Conservation (phyloP, 1,140 invertebrate species). For the Heliothis virescens region DNA sequence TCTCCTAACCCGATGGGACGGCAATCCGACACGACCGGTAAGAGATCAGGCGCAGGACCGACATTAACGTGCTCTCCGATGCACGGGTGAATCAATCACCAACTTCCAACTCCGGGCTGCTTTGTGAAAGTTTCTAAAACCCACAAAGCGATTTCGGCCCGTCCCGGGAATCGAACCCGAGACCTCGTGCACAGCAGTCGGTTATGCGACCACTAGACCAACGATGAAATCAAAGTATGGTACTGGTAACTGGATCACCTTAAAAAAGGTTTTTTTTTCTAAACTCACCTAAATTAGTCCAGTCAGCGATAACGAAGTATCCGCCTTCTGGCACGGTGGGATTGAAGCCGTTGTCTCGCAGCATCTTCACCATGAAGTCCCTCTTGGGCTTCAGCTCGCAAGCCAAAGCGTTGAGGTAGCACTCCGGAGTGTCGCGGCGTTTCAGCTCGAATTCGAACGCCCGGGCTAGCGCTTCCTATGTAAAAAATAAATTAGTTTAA, state of each 20-base stretch:
- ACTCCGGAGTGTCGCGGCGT: conserved; percentile 90
- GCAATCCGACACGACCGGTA: too few relatives aligned
- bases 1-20: too few relatives aligned
- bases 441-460: conserved; percentile 95
- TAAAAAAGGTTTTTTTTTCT: neutral
- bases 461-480: conserved; percentile 95
- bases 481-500: neutral
- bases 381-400: conserved; percentile 93
- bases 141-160: too few relatives aligned
- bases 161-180: too few relatives aligned
- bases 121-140: too few relatives aligned
- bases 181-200: too few relatives aligned
- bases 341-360: conserved; percentile 93
- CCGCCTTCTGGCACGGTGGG: conserved; percentile 98
- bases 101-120: too few relatives aligned
- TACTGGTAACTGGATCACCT: neutral
- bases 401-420: conserved; percentile 94
- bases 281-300: conserved; percentile 89
- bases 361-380: conserved; percentile 93
- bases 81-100: too few relatives aligned
- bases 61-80: too few relatives aligned
- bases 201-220: too few relatives aligned
- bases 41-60: too few relatives aligned
- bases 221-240: too few relatives aligned
- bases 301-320: conserved; percentile 98